These are phyloP conservation scores for Cyaniris semiargus DNA, from an alignment of 2,888 invertebrate genomes.

Conservation along the genomic window DNA sequence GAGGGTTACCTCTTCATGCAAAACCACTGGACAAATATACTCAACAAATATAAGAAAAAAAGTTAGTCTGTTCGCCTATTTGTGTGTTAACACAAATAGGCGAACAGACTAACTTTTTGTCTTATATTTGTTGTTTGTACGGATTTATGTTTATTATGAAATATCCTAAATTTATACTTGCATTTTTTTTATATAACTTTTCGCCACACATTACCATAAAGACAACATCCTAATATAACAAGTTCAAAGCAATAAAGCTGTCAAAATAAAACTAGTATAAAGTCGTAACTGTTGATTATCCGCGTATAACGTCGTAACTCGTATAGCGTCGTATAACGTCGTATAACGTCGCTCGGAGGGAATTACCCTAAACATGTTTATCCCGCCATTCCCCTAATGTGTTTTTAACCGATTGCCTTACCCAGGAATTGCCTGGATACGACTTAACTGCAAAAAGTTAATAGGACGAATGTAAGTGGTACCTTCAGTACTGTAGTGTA, in stretches of 20 bases:
- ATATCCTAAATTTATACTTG: too few species aligned
- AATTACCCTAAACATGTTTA: slow-evolving; percentile 26
- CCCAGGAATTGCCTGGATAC: not conserved
- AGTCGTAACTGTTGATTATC: slow-evolving; percentile 32
- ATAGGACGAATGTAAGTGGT: not conserved
- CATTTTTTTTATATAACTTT: not conserved
- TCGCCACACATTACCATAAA: not conserved
- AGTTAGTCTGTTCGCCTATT: too few species aligned
- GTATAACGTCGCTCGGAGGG: not conserved
- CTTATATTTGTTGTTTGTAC: too few species aligned
- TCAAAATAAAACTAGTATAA: slow-evolving; percentile 6
- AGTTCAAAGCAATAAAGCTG: slow-evolving; percentile 9
- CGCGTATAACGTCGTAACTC: slow-evolving; percentile 27
- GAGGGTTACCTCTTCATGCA: too few species aligned
- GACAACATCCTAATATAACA: not conserved
- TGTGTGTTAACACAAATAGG: too few species aligned
- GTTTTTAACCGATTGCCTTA: slow-evolving; percentile 25
- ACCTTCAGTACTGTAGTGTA: too few species aligned
- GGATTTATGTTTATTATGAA: too few species aligned
- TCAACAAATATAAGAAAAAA: too few species aligned
- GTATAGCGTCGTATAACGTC: not conserved
- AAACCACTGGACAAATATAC: too few species aligned
- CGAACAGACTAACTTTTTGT: too few species aligned
- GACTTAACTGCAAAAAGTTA: slow-evolving; percentile 9
- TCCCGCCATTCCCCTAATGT: slow-evolving; percentile 24